Base-by-base conservation (phyloP, 1,140 invertebrate species). In the Drosophila sechellia region DNA sequence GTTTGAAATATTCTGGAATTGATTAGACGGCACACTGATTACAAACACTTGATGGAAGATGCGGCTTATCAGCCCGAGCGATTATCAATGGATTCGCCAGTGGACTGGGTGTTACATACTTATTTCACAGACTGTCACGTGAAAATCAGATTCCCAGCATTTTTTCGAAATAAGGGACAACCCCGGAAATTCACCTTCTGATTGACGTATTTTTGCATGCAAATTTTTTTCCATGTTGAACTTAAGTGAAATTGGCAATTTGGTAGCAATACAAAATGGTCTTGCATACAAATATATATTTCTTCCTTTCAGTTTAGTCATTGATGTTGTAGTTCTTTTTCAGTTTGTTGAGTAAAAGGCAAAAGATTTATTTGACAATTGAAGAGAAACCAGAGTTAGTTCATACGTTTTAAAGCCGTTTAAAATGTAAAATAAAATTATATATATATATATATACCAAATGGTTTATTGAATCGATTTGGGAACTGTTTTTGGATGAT, bases 11-110 rank as follows among this genome's bases (percentile, higher is more conserved):
- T 57, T 61, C 10, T 11, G 59, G n/a, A 60, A 37, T 63, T 70
- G 74, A 77, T 77, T 63, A 64, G 53, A 15, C 65, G 27, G n/a
- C 57, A n/a, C 52, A 37, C 61, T 60, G 46, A 60, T 60, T 60
- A 60, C 27, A 39, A 17, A 39, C 34, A 64, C 43, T 43, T 34
- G 54, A 15, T 12, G 34, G 25, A 11, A 11, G 12, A 49, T 22
- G n/a, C n/a, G 2, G 11, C 50, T 37, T 55, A 64, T 46, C 46
- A 20, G 10, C 0, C n/a, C 25, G 25, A 15, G 10, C 25, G 20
- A 48, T 20, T 39, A 37, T 65, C 40, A 79, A 79, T 78, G 58
- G 65, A 72, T 58, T 34, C 6, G 17, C 46, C 27, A 17, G 42
- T 11, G 27, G 53, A 15, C 43, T 34, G 34, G 1, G 53, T 54